phyloP scores from a whole-genome alignment of 2,113 vertebrate genomes.

The Paracanthobrama guichenoti region DNA sequence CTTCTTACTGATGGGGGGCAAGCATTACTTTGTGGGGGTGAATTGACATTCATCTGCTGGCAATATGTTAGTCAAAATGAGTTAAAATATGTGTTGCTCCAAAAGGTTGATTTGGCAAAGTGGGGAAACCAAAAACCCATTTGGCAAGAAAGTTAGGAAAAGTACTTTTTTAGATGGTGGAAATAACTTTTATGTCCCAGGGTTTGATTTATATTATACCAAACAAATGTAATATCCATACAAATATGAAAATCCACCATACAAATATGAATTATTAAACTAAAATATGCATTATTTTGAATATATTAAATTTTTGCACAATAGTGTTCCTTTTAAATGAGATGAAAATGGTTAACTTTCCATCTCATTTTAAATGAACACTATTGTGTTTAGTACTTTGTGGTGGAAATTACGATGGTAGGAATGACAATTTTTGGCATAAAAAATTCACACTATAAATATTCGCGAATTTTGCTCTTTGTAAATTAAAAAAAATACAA shows the following conservation, averaged over 20 bases:
- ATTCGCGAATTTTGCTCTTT: no score
- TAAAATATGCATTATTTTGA: neutral
- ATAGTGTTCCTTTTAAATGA: no score
- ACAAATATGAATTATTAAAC: neutral
- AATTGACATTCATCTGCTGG: slow-evolving; percentile 49
- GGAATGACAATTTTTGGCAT: no score
- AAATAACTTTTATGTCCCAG: neutral
- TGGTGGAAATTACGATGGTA: no score
- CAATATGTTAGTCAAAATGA: slow-evolving; percentile 47
- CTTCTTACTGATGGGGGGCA: slow-evolving; percentile 35
- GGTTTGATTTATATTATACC: neutral
- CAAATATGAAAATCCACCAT: neutral
- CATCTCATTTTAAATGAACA: no score
- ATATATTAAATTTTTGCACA: neutral
- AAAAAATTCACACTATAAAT: no score
- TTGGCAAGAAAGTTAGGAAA: slow-evolving; percentile 31
- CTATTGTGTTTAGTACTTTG: no score
- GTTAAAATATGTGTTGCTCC: slow-evolving; percentile 18
- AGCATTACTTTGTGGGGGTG: slow-evolving; percentile 6
- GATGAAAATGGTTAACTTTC: no score
- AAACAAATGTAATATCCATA: neutral
- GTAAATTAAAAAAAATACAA: no score
- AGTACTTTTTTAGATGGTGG: neutral
- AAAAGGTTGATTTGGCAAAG: neutral
- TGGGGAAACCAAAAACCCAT: slow-evolving; percentile 6